Evolutionary conservation across 2,888 invertebrate species (phyloP), one percentile per base, ranked within the genome.

Genomic region (Epirrhoe tristata): DNA sequence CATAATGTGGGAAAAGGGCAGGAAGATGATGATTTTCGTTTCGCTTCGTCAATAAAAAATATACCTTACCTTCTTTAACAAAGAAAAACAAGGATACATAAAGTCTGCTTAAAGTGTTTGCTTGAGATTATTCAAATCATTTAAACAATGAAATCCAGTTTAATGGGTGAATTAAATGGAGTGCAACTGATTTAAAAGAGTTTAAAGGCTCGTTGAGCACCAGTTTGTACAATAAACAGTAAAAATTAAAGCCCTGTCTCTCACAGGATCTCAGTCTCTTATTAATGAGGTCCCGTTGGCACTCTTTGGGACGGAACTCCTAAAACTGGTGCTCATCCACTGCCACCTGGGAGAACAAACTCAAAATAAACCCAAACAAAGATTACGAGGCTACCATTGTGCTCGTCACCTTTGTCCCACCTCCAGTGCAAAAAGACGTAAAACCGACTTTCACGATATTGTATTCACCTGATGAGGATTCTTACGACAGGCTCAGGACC

Each of bases 381-480:
- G 63, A 63, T 46, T 24, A 57, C 31, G 48, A 63, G 32, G 63
- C 56, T 53, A 24, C 52, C 46, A 63, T 67, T 67, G 56, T 59
- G 59, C 36, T 53, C 60, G 60, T 50, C 63, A 60, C 67, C 63
- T 48, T 48, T 48, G 48, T 56, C 58, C 24, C 46, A 39, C 12
- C 39, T 43, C 12, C 55, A 59, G 58, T 39, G 66, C 59, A 57
- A 65, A 71, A 69, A 70, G 70, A 71, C 72, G 63, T 71, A 63
- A 72, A 73, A 67, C 67, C 63, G 60, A 72, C 63, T 60, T 74
- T 69, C 64, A 52, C 69, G 70, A 68, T 71, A 73, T 73, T 73
- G 74, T 74, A 63, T 74, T 73, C 69, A 66, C 68, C 72, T 73
- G 73, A 74, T 73, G 71, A 71, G 69, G 60, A 74, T 73, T 74